phyloP scores from a whole-genome alignment of 2,888 invertebrate genomes.

The Chrysina gloriosa region DNA sequence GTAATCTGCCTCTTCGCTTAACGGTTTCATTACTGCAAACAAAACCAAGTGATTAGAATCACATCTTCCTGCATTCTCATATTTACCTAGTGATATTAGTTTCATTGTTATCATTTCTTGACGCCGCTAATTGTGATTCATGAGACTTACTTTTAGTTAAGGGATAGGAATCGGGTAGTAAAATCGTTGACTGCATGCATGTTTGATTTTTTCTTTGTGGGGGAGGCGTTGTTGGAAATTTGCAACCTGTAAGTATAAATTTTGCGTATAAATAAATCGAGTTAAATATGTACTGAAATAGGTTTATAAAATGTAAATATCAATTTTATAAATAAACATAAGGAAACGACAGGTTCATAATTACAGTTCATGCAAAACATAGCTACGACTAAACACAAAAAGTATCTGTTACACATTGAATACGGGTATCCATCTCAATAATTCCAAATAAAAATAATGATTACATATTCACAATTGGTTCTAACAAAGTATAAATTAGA shows the following conservation, averaged over 20 bases:
- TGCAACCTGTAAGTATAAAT: slow-evolving; percentile 65
- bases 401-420: too few species aligned
- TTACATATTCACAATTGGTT: too few species aligned
- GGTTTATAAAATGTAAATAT: too few species aligned
- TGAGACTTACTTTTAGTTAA: slow-evolving; percentile 92
- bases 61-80: neutral
- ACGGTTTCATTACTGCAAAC: slow-evolving; percentile 57
- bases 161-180: slow-evolving; percentile 70
- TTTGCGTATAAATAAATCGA: neutral
- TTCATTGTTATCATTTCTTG: slow-evolving; percentile 70
- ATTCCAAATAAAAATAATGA: too few species aligned
- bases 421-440: too few species aligned
- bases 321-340: too few species aligned
- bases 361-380: too few species aligned
- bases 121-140: slow-evolving; percentile 86
- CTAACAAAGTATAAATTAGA: too few species aligned
- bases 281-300: neutral
- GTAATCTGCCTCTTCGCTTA: slow-evolving; percentile 67
- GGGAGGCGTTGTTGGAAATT: slow-evolving; percentile 87
- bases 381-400: too few species aligned
- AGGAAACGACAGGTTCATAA: too few species aligned
- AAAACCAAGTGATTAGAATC: neutral
- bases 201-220: slow-evolving; percentile 77
- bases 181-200: slow-evolving; percentile 57
- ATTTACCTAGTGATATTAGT: slow-evolving; percentile 59